Conservation (phyloP, 2,113 vertebrate genomes). For the Thunnus thynnus region DNA sequence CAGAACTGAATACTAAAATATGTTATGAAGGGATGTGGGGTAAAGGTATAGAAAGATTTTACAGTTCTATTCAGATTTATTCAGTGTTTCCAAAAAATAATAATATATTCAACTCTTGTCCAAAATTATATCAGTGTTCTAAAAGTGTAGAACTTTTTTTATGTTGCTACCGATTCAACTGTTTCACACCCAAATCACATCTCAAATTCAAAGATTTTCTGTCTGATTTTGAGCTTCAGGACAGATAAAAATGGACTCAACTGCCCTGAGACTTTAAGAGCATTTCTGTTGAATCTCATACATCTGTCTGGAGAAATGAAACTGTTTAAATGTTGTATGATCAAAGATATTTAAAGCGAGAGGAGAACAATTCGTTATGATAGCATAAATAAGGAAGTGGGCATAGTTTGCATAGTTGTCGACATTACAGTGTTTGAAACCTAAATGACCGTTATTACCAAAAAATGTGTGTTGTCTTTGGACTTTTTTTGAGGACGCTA, state of each 20-base stretch:
- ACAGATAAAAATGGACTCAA: not conserved
- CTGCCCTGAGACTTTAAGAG: too few species aligned
- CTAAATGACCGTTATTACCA: not conserved
- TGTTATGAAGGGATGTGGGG: too few species aligned
- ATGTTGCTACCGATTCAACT: not conserved
- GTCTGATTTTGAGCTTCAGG: not conserved
- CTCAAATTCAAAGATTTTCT: not conserved
- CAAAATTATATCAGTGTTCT: too few species aligned
- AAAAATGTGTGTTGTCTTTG: not conserved
- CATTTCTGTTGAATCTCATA: not conserved
- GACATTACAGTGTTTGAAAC: not conserved
- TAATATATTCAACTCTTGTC: too few species aligned
- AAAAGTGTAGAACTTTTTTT: not conserved
- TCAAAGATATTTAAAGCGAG: not conserved
- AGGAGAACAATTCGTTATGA: not conserved
- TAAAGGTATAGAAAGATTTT: too few species aligned
- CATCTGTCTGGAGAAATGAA: constrained; percentile 8
- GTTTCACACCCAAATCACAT: not conserved
- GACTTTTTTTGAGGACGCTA: not conserved
- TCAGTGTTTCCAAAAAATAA: not conserved
- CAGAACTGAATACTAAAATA: not conserved
- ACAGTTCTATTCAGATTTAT: too few species aligned
- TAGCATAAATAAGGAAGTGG: not conserved
- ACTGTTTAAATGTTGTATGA: not conserved
- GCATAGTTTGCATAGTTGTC: not conserved